Conservation (phyloP, 2,888 invertebrate species). For the Thysanoteuthis rhombus region DNA sequence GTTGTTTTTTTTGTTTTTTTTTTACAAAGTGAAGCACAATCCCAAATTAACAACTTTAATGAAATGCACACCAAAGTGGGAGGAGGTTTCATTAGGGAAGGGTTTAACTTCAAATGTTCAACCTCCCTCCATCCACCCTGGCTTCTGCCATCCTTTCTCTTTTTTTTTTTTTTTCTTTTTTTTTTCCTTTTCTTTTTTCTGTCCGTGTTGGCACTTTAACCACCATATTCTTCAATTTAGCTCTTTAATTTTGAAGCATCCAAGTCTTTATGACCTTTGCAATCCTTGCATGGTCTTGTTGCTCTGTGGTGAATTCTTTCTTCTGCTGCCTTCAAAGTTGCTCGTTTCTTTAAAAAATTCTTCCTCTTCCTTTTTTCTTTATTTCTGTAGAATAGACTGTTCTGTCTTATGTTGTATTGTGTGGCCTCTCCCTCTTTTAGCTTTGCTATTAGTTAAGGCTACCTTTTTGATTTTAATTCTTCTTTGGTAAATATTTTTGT, state of each 20-base stretch:
- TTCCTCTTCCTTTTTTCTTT: background rate
- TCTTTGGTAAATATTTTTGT: background rate
- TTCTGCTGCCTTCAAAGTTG: background rate
- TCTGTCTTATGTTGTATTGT: background rate
- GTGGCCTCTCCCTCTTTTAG: background rate
- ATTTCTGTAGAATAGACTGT: background rate
- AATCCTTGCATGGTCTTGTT: background rate
- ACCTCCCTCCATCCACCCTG: no score
- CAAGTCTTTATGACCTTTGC: background rate
- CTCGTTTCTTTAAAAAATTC: background rate
- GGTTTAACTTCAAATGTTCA: no score
- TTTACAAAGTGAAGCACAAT: no score
- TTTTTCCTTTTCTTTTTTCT: background rate
- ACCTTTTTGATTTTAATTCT: background rate
- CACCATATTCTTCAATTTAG: constrained; percentile 12
- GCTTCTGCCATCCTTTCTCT: background rate
- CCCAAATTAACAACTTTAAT: no score
- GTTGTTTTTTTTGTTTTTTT: no score
- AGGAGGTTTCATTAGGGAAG: no score
- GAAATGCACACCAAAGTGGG: no score
- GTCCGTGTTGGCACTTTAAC: background rate
- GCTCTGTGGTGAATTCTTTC: background rate
- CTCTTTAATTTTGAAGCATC: background rate
- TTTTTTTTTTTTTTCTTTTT: background rate
- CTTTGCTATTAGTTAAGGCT: constrained; percentile 12